A percentile compares a stretch with the other conserved stretches of the same genome.
phyloP scores from a whole-genome alignment of 2,113 vertebrate species.

The Tragelaphus buxtoni region DNA sequence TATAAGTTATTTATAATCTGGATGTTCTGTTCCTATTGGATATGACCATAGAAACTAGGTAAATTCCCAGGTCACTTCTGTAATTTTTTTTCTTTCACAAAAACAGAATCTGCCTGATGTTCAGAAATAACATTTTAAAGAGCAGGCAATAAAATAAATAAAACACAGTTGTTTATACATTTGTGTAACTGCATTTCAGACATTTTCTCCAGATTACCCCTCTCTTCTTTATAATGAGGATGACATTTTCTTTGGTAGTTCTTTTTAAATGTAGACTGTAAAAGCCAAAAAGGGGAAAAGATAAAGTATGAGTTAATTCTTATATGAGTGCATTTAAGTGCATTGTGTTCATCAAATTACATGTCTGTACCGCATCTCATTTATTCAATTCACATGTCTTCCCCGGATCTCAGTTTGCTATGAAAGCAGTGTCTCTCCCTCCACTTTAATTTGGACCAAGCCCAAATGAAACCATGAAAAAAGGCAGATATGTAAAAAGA shows the following conservation, averaged over 20 bases:
- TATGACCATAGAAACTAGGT: neutral
- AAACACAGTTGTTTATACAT: neutral
- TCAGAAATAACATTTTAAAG: neutral
- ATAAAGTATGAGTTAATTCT: neutral
- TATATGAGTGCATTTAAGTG: neutral
- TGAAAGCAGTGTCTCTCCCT: slow-evolving; percentile 56
- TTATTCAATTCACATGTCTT: neutral
- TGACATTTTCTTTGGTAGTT: slow-evolving; percentile 22
- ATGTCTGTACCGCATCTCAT: neutral
- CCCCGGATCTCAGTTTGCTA: neutral
- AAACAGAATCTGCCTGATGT: neutral
- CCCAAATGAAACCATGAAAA: slow-evolving; percentile 72
- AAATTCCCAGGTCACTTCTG: neutral
- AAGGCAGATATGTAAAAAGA: slow-evolving; percentile 66
- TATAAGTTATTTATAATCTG: neutral
- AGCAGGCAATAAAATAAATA: neutral
- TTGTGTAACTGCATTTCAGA: neutral
- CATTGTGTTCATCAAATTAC: neutral
- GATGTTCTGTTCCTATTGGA: neutral
- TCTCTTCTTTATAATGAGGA: neutral
- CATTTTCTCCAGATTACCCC: neutral
- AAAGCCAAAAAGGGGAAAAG: neutral
- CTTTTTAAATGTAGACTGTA: neutral
- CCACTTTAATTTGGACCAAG: slow-evolving; percentile 74
- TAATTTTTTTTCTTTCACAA: neutral